phyloP scores from a whole-genome alignment of 1,140 invertebrate species.

The Apocrypta bakeri region DNA sequence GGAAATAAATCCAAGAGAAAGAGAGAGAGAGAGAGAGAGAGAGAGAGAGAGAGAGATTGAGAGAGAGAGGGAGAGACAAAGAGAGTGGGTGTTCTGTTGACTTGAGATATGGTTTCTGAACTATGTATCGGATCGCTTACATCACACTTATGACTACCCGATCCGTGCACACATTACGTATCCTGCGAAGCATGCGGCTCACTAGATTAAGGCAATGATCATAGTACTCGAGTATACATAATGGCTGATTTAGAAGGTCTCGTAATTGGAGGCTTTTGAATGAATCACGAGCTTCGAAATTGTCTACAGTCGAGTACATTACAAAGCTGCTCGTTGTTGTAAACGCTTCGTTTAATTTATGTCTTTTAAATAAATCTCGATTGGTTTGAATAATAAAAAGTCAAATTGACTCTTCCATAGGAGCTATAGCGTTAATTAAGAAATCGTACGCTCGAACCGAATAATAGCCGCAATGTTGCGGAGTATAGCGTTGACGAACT shows the following conservation, averaged over 20 bases:
- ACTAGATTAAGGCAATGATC: not conserved
- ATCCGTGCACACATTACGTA: not conserved
- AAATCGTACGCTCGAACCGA: too few relatives aligned
- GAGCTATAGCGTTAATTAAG: too few relatives aligned
- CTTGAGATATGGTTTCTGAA: not conserved
- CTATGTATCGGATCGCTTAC: not conserved
- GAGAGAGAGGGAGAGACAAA: not conserved
- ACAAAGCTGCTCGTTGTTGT: not conserved
- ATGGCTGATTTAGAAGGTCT: not conserved
- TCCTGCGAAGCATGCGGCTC: not conserved
- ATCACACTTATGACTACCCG: not conserved
- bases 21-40: too few relatives aligned
- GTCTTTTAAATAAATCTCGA: not conserved
- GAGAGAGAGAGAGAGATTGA: too few relatives aligned
- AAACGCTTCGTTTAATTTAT: not conserved
- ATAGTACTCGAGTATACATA: not conserved
- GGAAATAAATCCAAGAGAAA: too few relatives aligned
- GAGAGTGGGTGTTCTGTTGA: not conserved
- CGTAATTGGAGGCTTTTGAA: not conserved
- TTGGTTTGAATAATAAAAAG: too few relatives aligned
- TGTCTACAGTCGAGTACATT: not conserved
- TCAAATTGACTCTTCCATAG: too few relatives aligned
- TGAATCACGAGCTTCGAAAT: not conserved
- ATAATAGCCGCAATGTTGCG: not conserved
- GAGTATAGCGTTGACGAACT: not conserved